These are phyloP conservation scores for Sitophilus oryzae DNA, from an alignment of 1,140 invertebrate species.

Conservation along the genomic window DNA sequence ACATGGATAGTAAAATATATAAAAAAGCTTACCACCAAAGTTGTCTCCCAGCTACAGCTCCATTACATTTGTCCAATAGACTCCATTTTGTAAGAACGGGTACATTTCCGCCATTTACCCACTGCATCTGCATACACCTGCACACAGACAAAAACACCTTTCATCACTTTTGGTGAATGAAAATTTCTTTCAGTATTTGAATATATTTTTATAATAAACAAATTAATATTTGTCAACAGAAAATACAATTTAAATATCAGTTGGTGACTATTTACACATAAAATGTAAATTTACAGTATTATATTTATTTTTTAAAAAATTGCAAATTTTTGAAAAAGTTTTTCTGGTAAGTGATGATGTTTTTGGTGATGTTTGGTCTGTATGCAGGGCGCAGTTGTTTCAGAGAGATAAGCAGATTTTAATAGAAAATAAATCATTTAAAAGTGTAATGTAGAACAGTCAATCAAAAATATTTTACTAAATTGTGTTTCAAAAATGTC, in stretches of 20 bases:
- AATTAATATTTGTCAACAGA: too few relatives aligned
- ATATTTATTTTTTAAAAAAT: background rate
- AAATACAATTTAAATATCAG: too few relatives aligned
- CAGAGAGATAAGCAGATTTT: constrained; percentile 1
- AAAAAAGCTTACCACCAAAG: background rate
- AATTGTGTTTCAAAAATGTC: background rate
- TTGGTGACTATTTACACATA: background rate
- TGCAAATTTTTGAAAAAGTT: constrained; percentile 4
- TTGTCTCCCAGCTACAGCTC: background rate
- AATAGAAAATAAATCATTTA: background rate
- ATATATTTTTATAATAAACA: too few relatives aligned
- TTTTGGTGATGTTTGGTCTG: constrained; percentile 41
- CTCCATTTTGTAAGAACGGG: background rate
- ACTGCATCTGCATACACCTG: constrained; percentile 38
- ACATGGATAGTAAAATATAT: background rate
- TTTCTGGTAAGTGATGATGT: constrained; percentile 37
- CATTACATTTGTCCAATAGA: background rate
- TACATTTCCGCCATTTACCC: background rate
- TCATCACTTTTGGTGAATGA: constrained; percentile 13
- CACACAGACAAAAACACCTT: constrained; percentile 41
- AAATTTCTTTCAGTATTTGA: too few relatives aligned
- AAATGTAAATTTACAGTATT: background rate
- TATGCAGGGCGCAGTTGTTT: constrained; percentile 41
- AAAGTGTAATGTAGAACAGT: constrained; percentile 16
- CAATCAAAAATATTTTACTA: background rate